Evolutionary conservation across 1,140 invertebrate species (phyloP), one percentile per base, ranked within the genome.

Genomic region (Gonatopus flavifemur): DNA sequence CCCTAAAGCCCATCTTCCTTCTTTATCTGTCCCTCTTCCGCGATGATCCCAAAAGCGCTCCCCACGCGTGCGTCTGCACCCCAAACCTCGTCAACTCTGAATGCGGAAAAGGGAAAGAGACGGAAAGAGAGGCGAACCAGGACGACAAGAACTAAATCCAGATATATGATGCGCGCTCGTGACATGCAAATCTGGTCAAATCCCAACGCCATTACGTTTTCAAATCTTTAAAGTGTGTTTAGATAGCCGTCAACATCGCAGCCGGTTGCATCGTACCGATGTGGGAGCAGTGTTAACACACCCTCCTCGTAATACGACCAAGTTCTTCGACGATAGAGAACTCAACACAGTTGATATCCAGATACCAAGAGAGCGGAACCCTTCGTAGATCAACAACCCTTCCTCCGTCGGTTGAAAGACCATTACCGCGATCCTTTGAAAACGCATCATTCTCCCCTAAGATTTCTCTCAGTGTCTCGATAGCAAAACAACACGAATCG

Each of bases 221-320:
- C 72, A 76, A 77, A 78, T 78, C 76, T 78, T 78, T 77, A 78
- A 78, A 78, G 74, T 78, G 73, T 78, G 69, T 78, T 78, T 78
- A 77, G 74, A 78, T 70, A 78, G 76, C 61, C 68, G 69, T 63
- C 66, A 55, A 59, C 56, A 57, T 64, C 62, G n/a, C n/a, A n/a
- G n/a, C n/a, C n/a, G n/a, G n/a, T n/a, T n/a, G n/a, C 42, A 35
- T 45, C 41, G 28, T 19, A 30, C 31, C 47, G 38, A 49, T 50
- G 49, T 56, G 52, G 56, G 38, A 21, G 33, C 20, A 41, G 18
- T 37, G 56, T 52, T 59, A 40, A 50, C 32, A 22, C 49, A 41
- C 36, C 31, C 47, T 33, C 38, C 36, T 40, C 31, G 13, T 30
- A 6, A 9, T 13, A 25, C 28, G 16, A 10, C 39, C 22, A 55